A percentile compares a stretch with the other conserved stretches of the same genome.
Evolutionary conservation across 2,888 invertebrate species (phyloP).

Genomic region (Mythimna albipuncta): DNA sequence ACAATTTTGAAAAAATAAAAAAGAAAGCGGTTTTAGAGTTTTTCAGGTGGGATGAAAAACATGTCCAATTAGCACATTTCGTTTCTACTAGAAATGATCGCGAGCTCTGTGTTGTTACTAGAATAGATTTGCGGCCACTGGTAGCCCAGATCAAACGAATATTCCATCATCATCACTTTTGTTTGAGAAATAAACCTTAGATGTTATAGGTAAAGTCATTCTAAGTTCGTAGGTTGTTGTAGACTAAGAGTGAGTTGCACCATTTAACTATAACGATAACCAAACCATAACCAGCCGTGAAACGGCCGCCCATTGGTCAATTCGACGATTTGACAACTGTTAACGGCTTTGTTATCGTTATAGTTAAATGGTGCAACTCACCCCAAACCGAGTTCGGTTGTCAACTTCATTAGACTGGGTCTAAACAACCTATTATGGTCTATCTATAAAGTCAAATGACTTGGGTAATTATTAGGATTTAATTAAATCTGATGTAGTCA

Average conservation of each 20-base stretch:
- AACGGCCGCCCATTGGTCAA: no score
- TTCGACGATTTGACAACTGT: no score
- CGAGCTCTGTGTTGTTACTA: background rate
- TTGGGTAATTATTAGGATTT: no score
- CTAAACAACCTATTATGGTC: no score
- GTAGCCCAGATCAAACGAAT: background rate
- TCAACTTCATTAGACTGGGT: background rate
- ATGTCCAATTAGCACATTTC: background rate
- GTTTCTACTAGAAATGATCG: background rate
- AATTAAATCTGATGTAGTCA: no score
- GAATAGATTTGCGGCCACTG: background rate
- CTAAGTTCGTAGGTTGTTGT: background rate
- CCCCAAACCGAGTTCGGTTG: background rate
- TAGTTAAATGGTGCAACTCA: no score
- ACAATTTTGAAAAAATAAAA: background rate
- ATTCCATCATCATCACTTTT: slow-evolving; percentile 3
- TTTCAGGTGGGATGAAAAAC: background rate
- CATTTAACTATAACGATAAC: no score
- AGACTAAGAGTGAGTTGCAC: background rate
- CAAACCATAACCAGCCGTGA: no score
- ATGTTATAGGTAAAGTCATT: background rate
- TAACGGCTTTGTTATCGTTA: no score
- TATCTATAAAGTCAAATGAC: no score
- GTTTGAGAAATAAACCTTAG: background rate
- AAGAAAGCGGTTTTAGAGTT: background rate